These are phyloP conservation scores for Lindbergichthys nudifrons DNA, from an alignment of 2,797 vertebrate species.

Conservation along the genomic window DNA sequence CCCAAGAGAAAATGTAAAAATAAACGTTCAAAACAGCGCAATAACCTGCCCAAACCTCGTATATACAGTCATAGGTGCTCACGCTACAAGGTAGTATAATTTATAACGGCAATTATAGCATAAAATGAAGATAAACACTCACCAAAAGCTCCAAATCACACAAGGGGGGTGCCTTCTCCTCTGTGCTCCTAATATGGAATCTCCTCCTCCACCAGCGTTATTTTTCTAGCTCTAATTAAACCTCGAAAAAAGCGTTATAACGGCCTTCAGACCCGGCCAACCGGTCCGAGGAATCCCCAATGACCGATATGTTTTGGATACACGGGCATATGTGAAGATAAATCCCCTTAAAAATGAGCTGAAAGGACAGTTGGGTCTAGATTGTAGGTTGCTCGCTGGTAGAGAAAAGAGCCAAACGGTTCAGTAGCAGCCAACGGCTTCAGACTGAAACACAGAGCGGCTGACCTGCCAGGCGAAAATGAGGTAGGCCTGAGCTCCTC, in stretches of 20 bases:
- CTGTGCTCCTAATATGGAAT: slow-evolving; percentile 86
- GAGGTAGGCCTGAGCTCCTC: slow-evolving; percentile 77
- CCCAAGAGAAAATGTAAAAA: slow-evolving; percentile 69
- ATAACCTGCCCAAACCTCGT: slow-evolving; percentile 43
- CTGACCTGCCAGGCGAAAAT: slow-evolving; percentile 85
- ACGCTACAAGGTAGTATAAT: slow-evolving; percentile 1
- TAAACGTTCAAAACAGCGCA: slow-evolving; percentile 61
- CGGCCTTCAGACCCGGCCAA: slow-evolving; percentile 67
- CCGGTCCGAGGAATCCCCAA: slow-evolving; percentile 77
- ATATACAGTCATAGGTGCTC: not conserved
- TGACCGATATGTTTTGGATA: slow-evolving; percentile 74
- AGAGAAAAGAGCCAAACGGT: slow-evolving; percentile 95
- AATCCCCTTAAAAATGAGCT: slow-evolving; percentile 77
- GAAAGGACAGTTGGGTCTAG: slow-evolving; percentile 87
- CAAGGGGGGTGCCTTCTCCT: slow-evolving; percentile 83
- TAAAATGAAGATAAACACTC: slow-evolving; percentile 75
- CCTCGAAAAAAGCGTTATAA: slow-evolving; percentile 81
- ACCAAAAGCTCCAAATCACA: slow-evolving; percentile 83
- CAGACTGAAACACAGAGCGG: slow-evolving; percentile 79
- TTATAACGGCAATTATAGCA: slow-evolving; percentile 62
- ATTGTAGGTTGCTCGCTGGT: slow-evolving; percentile 90
- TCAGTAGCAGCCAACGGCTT: slow-evolving; percentile 94
- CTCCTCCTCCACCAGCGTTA: slow-evolving; percentile 83
- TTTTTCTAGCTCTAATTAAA: slow-evolving; percentile 75
- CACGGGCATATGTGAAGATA: slow-evolving; percentile 64